Conservation (phyloP, 2,888 invertebrate genomes). For the Carcina quercana region DNA sequence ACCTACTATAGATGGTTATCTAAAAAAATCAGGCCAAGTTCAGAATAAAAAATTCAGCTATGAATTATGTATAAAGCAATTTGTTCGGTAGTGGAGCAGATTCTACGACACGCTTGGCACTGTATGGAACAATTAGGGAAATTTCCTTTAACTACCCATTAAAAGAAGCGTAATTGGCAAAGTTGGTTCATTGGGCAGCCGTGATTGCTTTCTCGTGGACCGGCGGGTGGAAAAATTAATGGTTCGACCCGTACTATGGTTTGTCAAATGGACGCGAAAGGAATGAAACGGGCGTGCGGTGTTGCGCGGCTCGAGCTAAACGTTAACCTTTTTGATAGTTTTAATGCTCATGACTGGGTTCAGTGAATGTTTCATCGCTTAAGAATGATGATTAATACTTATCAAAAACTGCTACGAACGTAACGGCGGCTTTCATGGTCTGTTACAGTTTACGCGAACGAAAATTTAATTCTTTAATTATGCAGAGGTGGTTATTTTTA, state of each 20-base stretch:
- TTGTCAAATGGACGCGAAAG: slow-evolving; percentile 27
- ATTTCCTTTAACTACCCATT: slow-evolving; percentile 53
- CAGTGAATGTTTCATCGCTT: too few relatives aligned
- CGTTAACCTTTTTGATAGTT: neutral
- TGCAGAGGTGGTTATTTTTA: too few relatives aligned
- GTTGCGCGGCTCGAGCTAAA: slow-evolving; percentile 2
- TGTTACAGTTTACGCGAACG: too few relatives aligned
- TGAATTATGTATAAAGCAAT: slow-evolving; percentile 35
- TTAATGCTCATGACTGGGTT: neutral
- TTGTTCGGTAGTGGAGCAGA: slow-evolving; percentile 22
- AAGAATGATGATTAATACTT: too few relatives aligned
- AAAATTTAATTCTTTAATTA: too few relatives aligned
- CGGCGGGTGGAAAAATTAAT: slow-evolving; percentile 47
- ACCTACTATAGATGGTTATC: slow-evolving; percentile 11
- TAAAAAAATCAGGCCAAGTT: slow-evolving; percentile 12
- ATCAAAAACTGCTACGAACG: too few relatives aligned
- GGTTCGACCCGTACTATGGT: slow-evolving; percentile 37
- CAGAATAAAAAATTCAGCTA: slow-evolving; percentile 16
- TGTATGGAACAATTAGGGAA: slow-evolving; percentile 46
- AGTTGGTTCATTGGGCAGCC: slow-evolving; percentile 57
- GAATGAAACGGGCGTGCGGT: neutral
- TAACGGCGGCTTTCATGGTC: too few relatives aligned
- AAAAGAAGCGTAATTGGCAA: slow-evolving; percentile 59
- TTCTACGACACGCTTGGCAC: slow-evolving; percentile 32
- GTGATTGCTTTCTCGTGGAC: slow-evolving; percentile 52